phyloP scores from a whole-genome alignment of 2,797 vertebrate species.

The Sebastes dallii region DNA sequence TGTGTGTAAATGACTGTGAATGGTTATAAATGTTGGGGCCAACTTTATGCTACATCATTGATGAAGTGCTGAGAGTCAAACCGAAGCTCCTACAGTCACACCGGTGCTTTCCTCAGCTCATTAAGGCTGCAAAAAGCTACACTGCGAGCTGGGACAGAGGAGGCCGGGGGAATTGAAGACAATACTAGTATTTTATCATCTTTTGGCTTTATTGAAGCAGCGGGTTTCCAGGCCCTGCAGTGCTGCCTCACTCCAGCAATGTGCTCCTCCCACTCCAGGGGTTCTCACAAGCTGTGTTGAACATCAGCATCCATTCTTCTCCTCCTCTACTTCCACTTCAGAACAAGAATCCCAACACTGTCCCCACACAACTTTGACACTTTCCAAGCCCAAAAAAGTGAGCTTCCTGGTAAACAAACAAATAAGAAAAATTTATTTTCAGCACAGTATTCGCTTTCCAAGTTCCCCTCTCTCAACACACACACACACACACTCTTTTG shows the following conservation, averaged over 20 bases:
- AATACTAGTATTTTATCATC: constrained; percentile 79
- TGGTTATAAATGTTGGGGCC: constrained; percentile 70
- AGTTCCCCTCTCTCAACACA: constrained; percentile 23
- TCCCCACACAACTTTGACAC: constrained; percentile 64
- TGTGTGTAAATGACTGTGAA: constrained; percentile 67
- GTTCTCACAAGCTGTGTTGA: constrained; percentile 39
- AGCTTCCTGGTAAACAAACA: constrained; percentile 65
- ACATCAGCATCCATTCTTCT: constrained; percentile 33
- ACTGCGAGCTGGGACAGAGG: constrained; percentile 46
- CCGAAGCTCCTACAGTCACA: constrained; percentile 46
- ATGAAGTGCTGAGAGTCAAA: constrained; percentile 70
- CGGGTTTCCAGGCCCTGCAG: constrained; percentile 52
- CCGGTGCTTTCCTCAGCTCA: constrained; percentile 75
- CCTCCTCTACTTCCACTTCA: constrained; percentile 3
- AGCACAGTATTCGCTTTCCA: constrained; percentile 38
- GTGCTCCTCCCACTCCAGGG: constrained; percentile 48
- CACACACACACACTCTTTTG: constrained; percentile 10
- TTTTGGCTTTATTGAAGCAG: constrained; percentile 61
- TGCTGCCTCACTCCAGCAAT: constrained; percentile 43
- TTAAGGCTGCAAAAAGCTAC: constrained; percentile 69
- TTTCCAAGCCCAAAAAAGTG: constrained; percentile 55
- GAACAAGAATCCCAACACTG: constrained; percentile 33
- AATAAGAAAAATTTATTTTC: constrained; percentile 66
- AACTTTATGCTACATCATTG: constrained; percentile 70
- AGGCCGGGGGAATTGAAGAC: constrained; percentile 64